These are phyloP conservation scores for Hetaerina americana DNA, from an alignment of 1,140 invertebrate genomes.

Conservation along the genomic window DNA sequence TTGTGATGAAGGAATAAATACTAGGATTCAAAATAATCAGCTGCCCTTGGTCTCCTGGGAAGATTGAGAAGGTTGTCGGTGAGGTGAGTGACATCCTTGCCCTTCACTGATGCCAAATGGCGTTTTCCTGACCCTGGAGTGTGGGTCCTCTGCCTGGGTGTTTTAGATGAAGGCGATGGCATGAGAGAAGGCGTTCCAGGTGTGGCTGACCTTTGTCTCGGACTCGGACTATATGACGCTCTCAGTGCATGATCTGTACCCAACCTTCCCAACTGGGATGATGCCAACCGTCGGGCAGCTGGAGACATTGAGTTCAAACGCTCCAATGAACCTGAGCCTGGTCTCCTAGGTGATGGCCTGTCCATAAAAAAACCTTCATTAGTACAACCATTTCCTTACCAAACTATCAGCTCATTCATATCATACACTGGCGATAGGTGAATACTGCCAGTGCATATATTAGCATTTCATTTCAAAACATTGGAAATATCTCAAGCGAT, in stretches of 20 bases:
- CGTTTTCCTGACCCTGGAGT: slow-evolving; percentile 22
- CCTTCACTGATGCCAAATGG: slow-evolving; percentile 18
- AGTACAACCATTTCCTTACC: too few species aligned
- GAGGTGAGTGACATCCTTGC: slow-evolving; percentile 29
- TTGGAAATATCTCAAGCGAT: too few species aligned
- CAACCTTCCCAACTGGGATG: slow-evolving; percentile 38
- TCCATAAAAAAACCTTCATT: too few species aligned
- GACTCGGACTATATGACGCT: slow-evolving; percentile 39
- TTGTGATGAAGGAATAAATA: too few species aligned
- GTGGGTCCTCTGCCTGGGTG: slow-evolving; percentile 26
- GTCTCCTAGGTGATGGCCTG: slow-evolving; percentile 19
- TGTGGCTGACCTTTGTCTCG: slow-evolving; percentile 17
- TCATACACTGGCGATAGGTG: too few species aligned
- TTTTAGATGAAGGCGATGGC: slow-evolving; percentile 23
- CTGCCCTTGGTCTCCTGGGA: slow-evolving; percentile 45
- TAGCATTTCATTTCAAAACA: too few species aligned
- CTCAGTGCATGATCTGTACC: slow-evolving; percentile 34
- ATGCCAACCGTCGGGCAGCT: slow-evolving; percentile 73
- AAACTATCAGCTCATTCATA: too few species aligned
- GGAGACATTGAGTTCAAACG: slow-evolving; percentile 84
- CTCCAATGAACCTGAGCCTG: slow-evolving; percentile 40
- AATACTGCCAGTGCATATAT: too few species aligned
- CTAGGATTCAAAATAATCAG: slow-evolving; percentile 43
- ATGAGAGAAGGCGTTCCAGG: slow-evolving; percentile 23
- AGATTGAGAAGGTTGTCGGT: slow-evolving; percentile 63